These are phyloP conservation scores for Campaea margaritaria DNA, from an alignment of 2,888 invertebrate species.

Conservation along the genomic window DNA sequence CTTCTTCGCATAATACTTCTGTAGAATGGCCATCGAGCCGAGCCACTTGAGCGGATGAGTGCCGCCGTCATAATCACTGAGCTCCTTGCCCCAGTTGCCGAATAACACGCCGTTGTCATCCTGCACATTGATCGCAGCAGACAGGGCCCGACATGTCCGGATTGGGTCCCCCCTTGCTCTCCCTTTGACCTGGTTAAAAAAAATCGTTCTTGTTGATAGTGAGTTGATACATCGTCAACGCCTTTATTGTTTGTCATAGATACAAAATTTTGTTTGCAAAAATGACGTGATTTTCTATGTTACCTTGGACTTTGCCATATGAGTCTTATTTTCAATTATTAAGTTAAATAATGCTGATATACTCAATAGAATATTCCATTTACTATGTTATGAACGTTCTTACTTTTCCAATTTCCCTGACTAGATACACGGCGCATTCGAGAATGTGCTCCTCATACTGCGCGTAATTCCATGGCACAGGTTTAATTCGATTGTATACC, in stretches of 20 bases:
- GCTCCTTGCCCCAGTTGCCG: conserved; percentile 95
- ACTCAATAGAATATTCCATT: no score
- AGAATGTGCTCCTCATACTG: conserved; percentile 94
- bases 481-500: conserved; percentile 92
- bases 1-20: conserved; percentile 92
- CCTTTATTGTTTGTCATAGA: background rate
- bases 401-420: conserved; percentile 89
- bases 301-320: conserved; percentile 10
- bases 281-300: background rate
- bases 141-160: conserved; percentile 90
- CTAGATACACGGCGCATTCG: conserved; percentile 91
- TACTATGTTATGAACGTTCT: conserved; percentile 18
- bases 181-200: conserved; percentile 75
- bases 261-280: background rate
- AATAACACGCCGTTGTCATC: conserved; percentile 94
- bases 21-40: conserved; percentile 94
- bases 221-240: no score
- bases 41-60: conserved; percentile 95
- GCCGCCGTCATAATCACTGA: conserved; percentile 93
- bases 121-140: conserved; percentile 94
- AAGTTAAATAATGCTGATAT: no score
- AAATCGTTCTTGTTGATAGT: background rate
- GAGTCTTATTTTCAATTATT: no score
- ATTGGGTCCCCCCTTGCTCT: conserved; percentile 91
- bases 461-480: conserved; percentile 95